Conservation (phyloP, 1,140 invertebrate genomes). For the Phymastichus coffea region DNA sequence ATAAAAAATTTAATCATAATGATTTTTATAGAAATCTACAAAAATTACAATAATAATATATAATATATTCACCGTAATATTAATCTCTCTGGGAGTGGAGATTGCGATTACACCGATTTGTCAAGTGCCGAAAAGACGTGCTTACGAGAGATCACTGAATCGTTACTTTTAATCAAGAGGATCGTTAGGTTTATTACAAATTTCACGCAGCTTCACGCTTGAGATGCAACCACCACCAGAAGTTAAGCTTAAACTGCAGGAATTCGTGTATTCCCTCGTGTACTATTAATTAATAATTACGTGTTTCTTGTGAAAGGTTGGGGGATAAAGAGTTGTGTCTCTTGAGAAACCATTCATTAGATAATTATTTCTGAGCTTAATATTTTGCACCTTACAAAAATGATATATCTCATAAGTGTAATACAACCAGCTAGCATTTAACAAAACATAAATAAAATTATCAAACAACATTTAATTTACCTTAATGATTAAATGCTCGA, state of each 20-base stretch:
- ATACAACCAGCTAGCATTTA: no score
- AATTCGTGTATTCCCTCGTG: constrained; percentile 13
- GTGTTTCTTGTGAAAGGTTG: constrained; percentile 1
- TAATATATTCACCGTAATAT: no score
- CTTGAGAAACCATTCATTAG: no score
- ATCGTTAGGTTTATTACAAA: constrained; percentile 56
- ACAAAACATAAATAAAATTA: no score
- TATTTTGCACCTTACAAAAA: no score
- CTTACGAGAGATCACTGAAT: constrained; percentile 45
- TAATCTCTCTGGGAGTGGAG: constrained; percentile 37
- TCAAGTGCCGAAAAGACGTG: constrained; percentile 42
- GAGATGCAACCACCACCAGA: constrained; percentile 13
- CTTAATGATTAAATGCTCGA: no score
- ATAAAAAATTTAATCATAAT: no score
- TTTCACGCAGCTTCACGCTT: constrained; percentile 47
- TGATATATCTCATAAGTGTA: no score
- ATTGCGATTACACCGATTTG: constrained; percentile 51
- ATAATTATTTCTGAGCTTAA: no score
- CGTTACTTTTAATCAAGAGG: constrained; percentile 57
- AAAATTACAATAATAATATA: no score
- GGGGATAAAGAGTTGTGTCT: constrained; percentile 14
- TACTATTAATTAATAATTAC: constrained; percentile 30
- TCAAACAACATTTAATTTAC: no score
- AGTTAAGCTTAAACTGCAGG: constrained; percentile 8
- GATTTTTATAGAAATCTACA: no score